phyloP scores from a whole-genome alignment of 2,888 invertebrate genomes.

The Mimachlamys varia region DNA sequence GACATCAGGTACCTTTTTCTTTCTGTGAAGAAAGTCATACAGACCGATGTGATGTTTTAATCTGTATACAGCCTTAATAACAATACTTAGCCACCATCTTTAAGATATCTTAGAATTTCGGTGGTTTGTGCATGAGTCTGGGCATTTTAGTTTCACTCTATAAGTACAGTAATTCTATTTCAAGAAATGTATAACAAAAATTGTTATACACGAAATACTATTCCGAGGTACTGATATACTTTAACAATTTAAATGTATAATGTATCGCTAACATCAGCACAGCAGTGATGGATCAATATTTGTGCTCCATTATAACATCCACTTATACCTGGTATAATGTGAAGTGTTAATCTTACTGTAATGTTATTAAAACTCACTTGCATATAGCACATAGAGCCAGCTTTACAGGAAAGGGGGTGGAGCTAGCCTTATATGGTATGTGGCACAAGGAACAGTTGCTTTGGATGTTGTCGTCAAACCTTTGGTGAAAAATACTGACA shows the following conservation, averaged over 20 bases:
- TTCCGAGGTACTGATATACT: too few species aligned
- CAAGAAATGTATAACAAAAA: too few species aligned
- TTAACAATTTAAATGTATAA: too few species aligned
- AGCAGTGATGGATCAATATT: too few species aligned
- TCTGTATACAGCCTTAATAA: neutral
- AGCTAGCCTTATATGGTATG: constrained; percentile 90
- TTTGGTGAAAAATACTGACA: constrained; percentile 50
- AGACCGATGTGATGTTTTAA: neutral
- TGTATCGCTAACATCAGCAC: too few species aligned
- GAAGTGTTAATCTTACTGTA: neutral
- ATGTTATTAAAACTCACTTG: constrained; percentile 83
- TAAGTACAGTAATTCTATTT: too few species aligned
- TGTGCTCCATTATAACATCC: too few species aligned
- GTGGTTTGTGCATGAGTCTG: too few species aligned
- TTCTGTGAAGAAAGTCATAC: constrained; percentile 82
- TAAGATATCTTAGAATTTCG: neutral
- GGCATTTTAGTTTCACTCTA: too few species aligned
- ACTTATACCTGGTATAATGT: neutral
- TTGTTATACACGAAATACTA: too few species aligned
- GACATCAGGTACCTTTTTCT: constrained; percentile 94
- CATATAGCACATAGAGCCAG: constrained; percentile 89
- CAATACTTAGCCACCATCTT: neutral
- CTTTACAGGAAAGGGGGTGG: constrained; percentile 89
- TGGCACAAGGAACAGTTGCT: constrained; percentile 87
- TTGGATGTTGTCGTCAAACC: constrained; percentile 60